A percentile compares a stretch with the other conserved stretches of the same genome.
Evolutionary conservation across 1,140 invertebrate genomes (phyloP).

Genomic region (Brevipalpus yothersi): DNA sequence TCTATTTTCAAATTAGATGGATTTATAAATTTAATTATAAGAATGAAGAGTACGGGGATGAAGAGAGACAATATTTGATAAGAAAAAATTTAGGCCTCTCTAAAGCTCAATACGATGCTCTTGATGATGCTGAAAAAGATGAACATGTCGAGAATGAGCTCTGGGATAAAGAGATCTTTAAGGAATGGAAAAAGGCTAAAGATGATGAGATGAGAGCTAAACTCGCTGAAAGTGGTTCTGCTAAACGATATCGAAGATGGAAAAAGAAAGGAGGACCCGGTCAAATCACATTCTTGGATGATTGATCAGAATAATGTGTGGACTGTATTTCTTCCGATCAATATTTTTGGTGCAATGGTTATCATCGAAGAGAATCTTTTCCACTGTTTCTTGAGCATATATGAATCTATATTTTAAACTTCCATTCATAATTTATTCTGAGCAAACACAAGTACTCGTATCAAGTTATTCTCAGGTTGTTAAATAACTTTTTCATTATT

Average conservation of each 20-base stretch:
- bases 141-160: slow-evolving; percentile 45
- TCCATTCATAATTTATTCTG: no score
- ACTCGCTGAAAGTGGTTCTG: slow-evolving; percentile 44
- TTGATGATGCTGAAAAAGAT: slow-evolving; percentile 44
- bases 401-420: no score
- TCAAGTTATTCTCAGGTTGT: no score
- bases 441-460: no score
- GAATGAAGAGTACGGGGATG: slow-evolving; percentile 44
- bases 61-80: slow-evolving; percentile 61
- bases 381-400: background rate
- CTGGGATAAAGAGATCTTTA: slow-evolving; percentile 55
- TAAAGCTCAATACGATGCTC: slow-evolving; percentile 28
- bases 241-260: slow-evolving; percentile 50
- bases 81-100: slow-evolving; percentile 42
- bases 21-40: slow-evolving; percentile 48
- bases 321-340: no score
- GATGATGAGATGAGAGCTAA: slow-evolving; percentile 57
- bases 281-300: slow-evolving; percentile 45
- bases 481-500: no score
- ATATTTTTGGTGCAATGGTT: background rate
- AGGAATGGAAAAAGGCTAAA: slow-evolving; percentile 46
- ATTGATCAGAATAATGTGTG: slow-evolving; percentile 21
- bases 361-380: background rate
- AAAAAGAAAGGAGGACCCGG: slow-evolving; percentile 51
- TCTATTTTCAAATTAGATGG: slow-evolving; percentile 38